phyloP scores from a whole-genome alignment of 2,888 invertebrate genomes.

The Nasonia oneida region DNA sequence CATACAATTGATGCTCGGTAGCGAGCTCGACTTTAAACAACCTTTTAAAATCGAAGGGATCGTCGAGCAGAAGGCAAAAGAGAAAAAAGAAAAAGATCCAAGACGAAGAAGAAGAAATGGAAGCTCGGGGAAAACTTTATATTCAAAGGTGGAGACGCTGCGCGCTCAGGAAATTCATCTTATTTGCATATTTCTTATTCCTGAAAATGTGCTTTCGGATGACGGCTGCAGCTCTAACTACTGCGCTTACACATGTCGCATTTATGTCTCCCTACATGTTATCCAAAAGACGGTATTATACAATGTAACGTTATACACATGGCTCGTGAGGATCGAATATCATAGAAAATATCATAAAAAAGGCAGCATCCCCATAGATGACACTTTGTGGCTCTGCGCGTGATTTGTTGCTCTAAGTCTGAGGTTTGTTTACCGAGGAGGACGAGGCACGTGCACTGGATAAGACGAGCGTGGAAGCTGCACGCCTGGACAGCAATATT shows the following conservation, averaged over 20 bases:
- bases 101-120: background rate
- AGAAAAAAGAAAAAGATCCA: background rate
- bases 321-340: background rate
- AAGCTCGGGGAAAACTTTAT: slow-evolving; percentile 61
- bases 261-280: background rate
- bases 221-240: background rate
- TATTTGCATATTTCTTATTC: slow-evolving; percentile 38
- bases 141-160: slow-evolving; percentile 64
- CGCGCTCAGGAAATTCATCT: slow-evolving; percentile 14
- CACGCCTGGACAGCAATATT: slow-evolving; percentile 17
- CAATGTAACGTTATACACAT: background rate
- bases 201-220: slow-evolving; percentile 16
- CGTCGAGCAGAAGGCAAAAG: background rate
- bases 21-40: slow-evolving; percentile 30
- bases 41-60: slow-evolving; percentile 47
- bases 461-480: slow-evolving; percentile 5
- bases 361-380: background rate
- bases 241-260: background rate
- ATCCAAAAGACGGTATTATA: background rate
- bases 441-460: slow-evolving; percentile 36
- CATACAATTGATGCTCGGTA: slow-evolving; percentile 2
- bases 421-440: slow-evolving; percentile 47
- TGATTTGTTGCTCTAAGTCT: slow-evolving; percentile 50
- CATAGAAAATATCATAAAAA: background rate
- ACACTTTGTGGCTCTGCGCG: slow-evolving; percentile 22